Percentiles rank a stretch among this genome's conserved stretches.
phyloP scores from a whole-genome alignment of 35 echinoderm and acorn worm species.

The Stichopus chloronotus region DNA sequence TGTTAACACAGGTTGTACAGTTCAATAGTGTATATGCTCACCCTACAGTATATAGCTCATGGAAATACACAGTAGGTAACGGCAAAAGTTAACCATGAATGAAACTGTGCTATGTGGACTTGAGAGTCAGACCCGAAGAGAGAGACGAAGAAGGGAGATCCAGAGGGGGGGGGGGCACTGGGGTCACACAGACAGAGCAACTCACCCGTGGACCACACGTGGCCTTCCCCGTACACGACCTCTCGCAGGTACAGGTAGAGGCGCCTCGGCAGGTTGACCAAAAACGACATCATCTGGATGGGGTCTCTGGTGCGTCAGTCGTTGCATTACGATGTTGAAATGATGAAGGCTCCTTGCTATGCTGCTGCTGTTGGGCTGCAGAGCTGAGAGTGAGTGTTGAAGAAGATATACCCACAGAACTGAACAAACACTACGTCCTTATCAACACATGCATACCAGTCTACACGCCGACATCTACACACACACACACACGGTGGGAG shows the following conservation, averaged over 20 bases:
- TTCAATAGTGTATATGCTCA: no score
- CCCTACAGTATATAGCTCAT: no score
- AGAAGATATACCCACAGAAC: neutral
- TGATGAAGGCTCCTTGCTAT: no score
- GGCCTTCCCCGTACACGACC: constrained; percentile 53
- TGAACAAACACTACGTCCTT: neutral
- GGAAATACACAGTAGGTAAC: neutral
- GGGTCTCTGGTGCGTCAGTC: neutral
- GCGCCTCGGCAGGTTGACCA: constrained; percentile 26
- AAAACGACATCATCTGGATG: constrained; percentile 45
- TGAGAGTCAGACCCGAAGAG: neutral
- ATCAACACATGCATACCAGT: neutral
- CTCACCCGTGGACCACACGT: constrained; percentile 43
- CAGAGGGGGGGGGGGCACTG: neutral
- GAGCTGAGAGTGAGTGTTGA: neutral
- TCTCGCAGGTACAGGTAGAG: constrained; percentile 45
- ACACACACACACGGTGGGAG: neutral
- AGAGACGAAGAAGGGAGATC: no score
- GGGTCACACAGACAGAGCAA: neutral
- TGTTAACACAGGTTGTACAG: no score
- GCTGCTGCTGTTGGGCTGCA: neutral
- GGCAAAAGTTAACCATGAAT: neutral
- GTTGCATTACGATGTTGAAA: no score
- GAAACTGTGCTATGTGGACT: neutral
- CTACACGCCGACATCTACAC: neutral